A percentile compares a stretch with the other conserved stretches of the same genome.
Conservation (phyloP, 2,888 invertebrate species). For the Escarpia spicata region DNA sequence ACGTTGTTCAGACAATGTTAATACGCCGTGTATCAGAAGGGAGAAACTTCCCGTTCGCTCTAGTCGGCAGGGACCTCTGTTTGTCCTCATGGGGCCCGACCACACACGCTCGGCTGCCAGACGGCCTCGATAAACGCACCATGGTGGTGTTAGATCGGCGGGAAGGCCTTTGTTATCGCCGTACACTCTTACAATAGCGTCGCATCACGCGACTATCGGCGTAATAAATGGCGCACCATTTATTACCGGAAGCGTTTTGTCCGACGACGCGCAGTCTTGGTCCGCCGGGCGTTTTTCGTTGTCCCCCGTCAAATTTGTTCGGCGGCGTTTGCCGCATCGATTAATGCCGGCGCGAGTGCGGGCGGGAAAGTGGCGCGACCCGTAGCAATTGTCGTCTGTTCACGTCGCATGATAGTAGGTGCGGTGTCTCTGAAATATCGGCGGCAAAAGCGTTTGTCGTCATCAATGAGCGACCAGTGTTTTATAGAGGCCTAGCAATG, state of each 20-base stretch:
- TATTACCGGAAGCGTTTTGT: conserved; percentile 13
- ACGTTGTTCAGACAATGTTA: neutral
- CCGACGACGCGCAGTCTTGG: neutral
- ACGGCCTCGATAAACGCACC: neutral
- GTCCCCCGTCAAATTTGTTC: conserved; percentile 1
- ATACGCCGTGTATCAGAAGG: neutral
- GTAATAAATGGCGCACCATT: neutral
- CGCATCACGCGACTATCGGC: conserved; percentile 13
- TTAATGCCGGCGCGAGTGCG: neutral
- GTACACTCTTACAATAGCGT: neutral
- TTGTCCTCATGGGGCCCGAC: neutral
- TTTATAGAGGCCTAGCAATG: neutral
- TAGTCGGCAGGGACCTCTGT: neutral
- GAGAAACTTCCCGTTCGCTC: neutral
- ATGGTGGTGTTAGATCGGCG: neutral
- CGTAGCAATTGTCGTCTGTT: neutral
- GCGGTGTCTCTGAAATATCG: neutral
- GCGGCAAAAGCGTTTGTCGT: neutral
- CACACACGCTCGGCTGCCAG: neutral
- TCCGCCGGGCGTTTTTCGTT: neutral
- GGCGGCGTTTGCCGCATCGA: conserved; percentile 5
- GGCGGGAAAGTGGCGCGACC: neutral
- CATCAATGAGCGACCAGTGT: conserved; percentile 3
- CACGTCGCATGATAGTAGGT: neutral
- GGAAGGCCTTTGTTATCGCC: neutral